Base-by-base conservation (phyloP, 2,113 vertebrate genomes). In the Pelodiscus sinensis region DNA sequence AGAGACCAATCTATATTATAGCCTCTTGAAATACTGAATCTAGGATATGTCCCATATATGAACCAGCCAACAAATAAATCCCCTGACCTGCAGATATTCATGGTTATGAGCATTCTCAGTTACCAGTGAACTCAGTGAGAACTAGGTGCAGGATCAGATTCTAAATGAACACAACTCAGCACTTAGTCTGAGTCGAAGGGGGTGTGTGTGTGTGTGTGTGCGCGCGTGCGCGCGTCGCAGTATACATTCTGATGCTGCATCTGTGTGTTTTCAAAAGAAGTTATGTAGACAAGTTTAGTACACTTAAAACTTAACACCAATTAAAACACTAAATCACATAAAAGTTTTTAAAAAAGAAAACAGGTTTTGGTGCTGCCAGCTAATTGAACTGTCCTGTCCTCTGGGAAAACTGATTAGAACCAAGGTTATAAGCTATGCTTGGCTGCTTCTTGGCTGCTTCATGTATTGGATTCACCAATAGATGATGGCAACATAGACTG, bases 371-470 rank as follows among this genome's bases (percentile, higher is more conserved):
- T 38, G 18, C 35, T 73, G 11, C 19, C 68, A 19, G 9, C 35
- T 10, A 38, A 73, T 44, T 27, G 44, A 24, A 51, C 83, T 68
- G 25, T 65, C 24, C n/a, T 21, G 35, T 65, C 52, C 87, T 82
- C 78, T 75, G 85, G 44, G 35, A 4, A 5, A 44, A 16, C 55
- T 2, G 1, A 25, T 51, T 68, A 3, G 1, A 85, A 60, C 52
- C 52, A 4, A 71, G 57, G 22, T 29, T 5, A 27, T 1, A 50
- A 88, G 80, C 80, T 79, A 44, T 0, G 0, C 7, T 0, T 18
- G 16, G 31, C 68, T 56, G 11, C 4, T 24, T 27, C 56, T 81
- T 22, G 22, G 14, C 60, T 81, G 82, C 5, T 85, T 52, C 44
- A 4, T 27, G 14, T 54, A 60, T 85, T 0, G 7, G 38, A 77